Evolutionary conservation across 2,888 invertebrate species (phyloP).

Genomic region (Eupsilia transversa): DNA sequence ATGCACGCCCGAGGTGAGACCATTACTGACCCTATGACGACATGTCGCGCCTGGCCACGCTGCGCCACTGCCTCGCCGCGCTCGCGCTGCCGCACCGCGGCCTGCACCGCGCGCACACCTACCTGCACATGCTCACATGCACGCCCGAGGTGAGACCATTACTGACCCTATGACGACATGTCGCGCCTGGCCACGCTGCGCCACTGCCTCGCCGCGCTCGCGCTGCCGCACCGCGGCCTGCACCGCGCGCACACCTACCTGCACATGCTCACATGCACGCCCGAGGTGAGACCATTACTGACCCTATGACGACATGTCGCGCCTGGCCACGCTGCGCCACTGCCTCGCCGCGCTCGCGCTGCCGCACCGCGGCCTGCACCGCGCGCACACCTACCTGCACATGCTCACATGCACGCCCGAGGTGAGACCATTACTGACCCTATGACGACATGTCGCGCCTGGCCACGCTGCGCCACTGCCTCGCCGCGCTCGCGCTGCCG

Average conservation of each 20-base stretch:
- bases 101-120: conserved; percentile 96
- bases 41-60: conserved; percentile 63
- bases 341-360: conserved; percentile 85
- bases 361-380: conserved; percentile 92
- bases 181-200: conserved; percentile 72
- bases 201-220: conserved; percentile 86
- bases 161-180: too few relatives aligned
- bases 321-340: conserved; percentile 77
- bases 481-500: conserved; percentile 84
- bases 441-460: too few relatives aligned
- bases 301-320: too few relatives aligned
- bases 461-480: conserved; percentile 81
- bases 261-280: conserved; percentile 95
- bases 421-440: too few relatives aligned
- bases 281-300: conserved; percentile 95
- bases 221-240: conserved; percentile 88
- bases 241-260: conserved; percentile 97
- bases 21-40: too few relatives aligned
- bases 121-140: conserved; percentile 96
- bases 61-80: conserved; percentile 86
- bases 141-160: conserved; percentile 95
- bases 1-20: conserved; percentile 94
- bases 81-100: conserved; percentile 83
- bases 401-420: conserved; percentile 95
- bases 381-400: conserved; percentile 97